These are phyloP conservation scores for Napeogenes inachia DNA, from an alignment of 2,888 invertebrate genomes.

Conservation along the genomic window DNA sequence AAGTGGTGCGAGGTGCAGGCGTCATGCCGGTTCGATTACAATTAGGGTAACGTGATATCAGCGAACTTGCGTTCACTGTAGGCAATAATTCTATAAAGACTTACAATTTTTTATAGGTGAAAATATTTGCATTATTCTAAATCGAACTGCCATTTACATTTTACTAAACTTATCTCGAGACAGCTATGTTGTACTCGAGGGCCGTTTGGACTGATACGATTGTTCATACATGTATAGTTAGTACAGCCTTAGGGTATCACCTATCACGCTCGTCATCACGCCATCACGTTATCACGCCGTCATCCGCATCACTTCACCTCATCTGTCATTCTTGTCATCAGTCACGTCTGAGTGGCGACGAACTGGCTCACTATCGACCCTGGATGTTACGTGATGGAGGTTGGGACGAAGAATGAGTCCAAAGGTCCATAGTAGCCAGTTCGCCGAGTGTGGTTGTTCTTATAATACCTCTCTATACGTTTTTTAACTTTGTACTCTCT, in stretches of 20 bases:
- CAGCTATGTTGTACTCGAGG: slow-evolving; percentile 14
- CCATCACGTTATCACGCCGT: slow-evolving; percentile 49
- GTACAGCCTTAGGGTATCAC: slow-evolving; percentile 33
- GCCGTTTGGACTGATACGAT: slow-evolving; percentile 53
- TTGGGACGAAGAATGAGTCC: neutral
- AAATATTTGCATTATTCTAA: slow-evolving; percentile 64
- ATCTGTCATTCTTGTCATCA: slow-evolving; percentile 59
- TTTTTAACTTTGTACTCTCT: slow-evolving; percentile 54
- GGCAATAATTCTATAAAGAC: slow-evolving; percentile 73
- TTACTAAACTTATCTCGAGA: slow-evolving; percentile 39
- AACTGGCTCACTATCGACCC: slow-evolving; percentile 48
- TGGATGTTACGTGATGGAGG: neutral
- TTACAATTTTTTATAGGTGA: slow-evolving; percentile 67
- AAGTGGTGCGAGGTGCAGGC: slow-evolving; percentile 71
- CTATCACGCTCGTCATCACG: slow-evolving; percentile 40
- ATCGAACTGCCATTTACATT: slow-evolving; percentile 70
- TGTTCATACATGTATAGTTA: slow-evolving; percentile 59
- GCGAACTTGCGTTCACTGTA: slow-evolving; percentile 45
- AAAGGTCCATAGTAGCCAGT: slow-evolving; percentile 46
- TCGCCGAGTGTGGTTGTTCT: slow-evolving; percentile 65
- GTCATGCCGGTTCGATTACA: slow-evolving; percentile 26
- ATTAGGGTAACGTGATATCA: slow-evolving; percentile 42
- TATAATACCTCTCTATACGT: slow-evolving; percentile 53
- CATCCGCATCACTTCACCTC: slow-evolving; percentile 74
- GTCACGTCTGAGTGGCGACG: slow-evolving; percentile 70